Evolutionary conservation across 2,113 vertebrate genomes (phyloP).

Genomic region (Oreocharis arfaki): DNA sequence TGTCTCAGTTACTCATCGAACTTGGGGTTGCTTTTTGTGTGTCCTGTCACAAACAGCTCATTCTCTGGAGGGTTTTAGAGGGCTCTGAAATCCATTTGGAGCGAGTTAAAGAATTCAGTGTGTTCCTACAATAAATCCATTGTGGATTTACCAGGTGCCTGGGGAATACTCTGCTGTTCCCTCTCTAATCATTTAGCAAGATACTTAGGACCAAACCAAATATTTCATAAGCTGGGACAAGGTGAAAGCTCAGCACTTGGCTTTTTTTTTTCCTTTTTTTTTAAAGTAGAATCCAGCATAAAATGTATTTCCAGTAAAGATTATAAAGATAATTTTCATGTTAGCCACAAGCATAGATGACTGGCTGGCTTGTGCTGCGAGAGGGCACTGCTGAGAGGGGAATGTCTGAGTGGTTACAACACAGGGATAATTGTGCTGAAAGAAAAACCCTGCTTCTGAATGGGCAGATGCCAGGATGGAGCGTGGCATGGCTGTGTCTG

Average conservation of each 20-base stretch:
- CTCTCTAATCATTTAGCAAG: background rate
- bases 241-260: background rate
- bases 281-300: background rate
- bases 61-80: background rate
- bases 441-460: background rate
- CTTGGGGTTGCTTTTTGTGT: background rate
- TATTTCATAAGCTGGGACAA: conserved; percentile 14
- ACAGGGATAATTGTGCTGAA: background rate
- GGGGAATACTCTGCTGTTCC: conserved; percentile 21
- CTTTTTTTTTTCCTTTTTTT: background rate
- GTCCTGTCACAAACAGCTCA: background rate
- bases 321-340: background rate
- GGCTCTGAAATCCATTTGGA: conserved; percentile 4
- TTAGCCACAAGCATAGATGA: background rate
- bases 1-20: background rate
- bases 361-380: background rate
- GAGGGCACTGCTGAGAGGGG: background rate
- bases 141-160: conserved; percentile 46
- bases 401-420: background rate
- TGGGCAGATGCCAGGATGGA: background rate
- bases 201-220: conserved; percentile 39
- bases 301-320: background rate
- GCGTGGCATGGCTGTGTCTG: background rate
- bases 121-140: conserved; percentile 25
- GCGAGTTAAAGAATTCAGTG: background rate